phyloP scores from a whole-genome alignment of 2,113 vertebrate genomes.

The Condylura cristata region DNA sequence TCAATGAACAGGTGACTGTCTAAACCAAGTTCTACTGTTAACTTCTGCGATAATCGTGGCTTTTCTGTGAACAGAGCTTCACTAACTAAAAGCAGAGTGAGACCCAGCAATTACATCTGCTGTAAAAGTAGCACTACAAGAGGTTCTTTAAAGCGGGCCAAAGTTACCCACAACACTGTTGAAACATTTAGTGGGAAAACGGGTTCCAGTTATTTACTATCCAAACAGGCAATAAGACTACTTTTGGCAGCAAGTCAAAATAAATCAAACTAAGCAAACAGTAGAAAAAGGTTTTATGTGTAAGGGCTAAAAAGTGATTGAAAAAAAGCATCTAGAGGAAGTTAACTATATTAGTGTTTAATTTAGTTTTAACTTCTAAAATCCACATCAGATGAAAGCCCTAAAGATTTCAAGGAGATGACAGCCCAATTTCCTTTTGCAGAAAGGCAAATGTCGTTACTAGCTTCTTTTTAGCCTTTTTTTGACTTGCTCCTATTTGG shows the following conservation, averaged over 20 bases:
- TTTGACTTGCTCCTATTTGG: not conserved
- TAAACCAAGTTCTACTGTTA: not conserved
- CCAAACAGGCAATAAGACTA: not conserved
- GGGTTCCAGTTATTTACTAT: conserved; percentile 36
- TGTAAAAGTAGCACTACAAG: not conserved
- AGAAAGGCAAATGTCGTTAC: not conserved
- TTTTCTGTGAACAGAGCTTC: not conserved
- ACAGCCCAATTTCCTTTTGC: too few species aligned
- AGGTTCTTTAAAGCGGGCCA: not conserved
- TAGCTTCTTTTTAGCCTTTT: not conserved
- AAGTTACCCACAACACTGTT: not conserved
- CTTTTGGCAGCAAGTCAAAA: conserved; percentile 39
- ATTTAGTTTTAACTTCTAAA: not conserved
- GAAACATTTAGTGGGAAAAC: conserved; percentile 41
- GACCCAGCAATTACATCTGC: not conserved
- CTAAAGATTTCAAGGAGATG: not conserved
- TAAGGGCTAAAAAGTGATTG: not conserved
- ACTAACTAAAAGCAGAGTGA: not conserved
- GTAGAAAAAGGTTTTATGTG: not conserved
- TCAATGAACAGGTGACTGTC: not conserved
- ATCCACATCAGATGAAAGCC: not conserved
- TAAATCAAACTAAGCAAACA: not conserved
- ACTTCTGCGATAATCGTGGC: not conserved
- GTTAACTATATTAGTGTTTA: not conserved
- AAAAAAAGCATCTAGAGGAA: not conserved